Evolutionary conservation across 2,888 invertebrate genomes (phyloP).

Genomic region (Chydorus sphaericus): DNA sequence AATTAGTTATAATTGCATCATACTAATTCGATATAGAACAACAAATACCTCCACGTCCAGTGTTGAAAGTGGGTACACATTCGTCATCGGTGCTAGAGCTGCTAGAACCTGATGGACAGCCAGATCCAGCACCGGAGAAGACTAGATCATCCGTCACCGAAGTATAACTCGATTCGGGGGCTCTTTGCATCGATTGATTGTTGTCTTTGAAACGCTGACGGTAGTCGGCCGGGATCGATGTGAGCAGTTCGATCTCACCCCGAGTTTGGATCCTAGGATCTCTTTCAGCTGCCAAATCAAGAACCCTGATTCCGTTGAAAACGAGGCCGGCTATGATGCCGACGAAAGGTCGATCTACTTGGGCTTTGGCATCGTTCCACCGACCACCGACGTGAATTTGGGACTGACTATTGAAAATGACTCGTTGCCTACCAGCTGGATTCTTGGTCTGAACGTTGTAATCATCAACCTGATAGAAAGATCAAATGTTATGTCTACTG

Average conservation of each 20-base stretch:
- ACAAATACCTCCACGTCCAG: slow-evolving; percentile 46
- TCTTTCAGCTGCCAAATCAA: slow-evolving; percentile 65
- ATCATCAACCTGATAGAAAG: no score
- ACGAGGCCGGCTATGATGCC: slow-evolving; percentile 82
- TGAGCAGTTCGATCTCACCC: slow-evolving; percentile 56
- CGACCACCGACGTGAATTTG: slow-evolving; percentile 77
- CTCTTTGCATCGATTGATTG: slow-evolving; percentile 18
- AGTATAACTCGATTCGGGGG: slow-evolving; percentile 34
- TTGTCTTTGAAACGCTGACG: slow-evolving; percentile 18
- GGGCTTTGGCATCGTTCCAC: slow-evolving; percentile 49
- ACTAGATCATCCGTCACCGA: slow-evolving; percentile 70
- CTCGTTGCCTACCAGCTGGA: slow-evolving; percentile 75
- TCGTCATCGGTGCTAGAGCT: slow-evolving; percentile 67
- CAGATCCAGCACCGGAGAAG: slow-evolving; percentile 81
- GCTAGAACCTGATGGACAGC: no score
- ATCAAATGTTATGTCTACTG: no score
- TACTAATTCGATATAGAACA: neutral
- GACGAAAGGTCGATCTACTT: slow-evolving; percentile 62
- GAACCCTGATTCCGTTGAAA: slow-evolving; percentile 64
- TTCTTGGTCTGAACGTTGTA: slow-evolving; percentile 69
- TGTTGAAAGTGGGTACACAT: slow-evolving; percentile 66
- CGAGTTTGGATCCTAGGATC: slow-evolving; percentile 60
- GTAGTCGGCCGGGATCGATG: slow-evolving; percentile 21
- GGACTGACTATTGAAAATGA: slow-evolving; percentile 82
- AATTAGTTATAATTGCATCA: neutral